Base-by-base conservation (phyloP, 1,140 invertebrate genomes). In the Contarinia nasturtii region DNA sequence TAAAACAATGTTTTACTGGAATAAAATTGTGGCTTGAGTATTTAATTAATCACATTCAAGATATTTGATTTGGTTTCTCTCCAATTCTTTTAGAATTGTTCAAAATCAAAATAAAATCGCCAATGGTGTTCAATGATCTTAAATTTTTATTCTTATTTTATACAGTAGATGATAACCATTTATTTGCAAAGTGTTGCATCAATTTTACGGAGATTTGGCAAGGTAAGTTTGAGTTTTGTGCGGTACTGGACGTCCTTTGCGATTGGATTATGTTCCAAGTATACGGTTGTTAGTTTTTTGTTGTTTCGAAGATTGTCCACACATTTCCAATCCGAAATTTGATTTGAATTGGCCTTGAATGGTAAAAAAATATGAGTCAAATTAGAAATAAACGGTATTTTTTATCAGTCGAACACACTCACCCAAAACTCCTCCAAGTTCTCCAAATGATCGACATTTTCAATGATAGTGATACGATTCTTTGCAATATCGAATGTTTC, bases 381-480 rank as follows among this genome's bases (percentile, higher is more conserved):
- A n/a, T 38, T 2, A 21, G 14, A 21, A 21, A 15, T 12, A n/a
- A 42, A 41, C 14, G 14, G 20, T 7, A 7, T 7, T 27, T 27
- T 3, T 27, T 27, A 27, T 27, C 27, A 10, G 27, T 27, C 10
- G 10, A 27, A 45, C 19, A n/a, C 42, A 66, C 67, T 72, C 73
- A 92, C 87, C 94, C 95, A 98, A 59, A 98, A 78, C 64, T 98
- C 93, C 61, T 89, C 78, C 36, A 98, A 67, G 27, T 79, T 64
- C 7, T 53, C 57, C 51, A 97, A 70, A 62, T 86, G 79, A 14
- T 68, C 60, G 11, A 97, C 63, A 65, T 91, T 89, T 54, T 84
- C 73, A 49, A 98, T 80, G 7, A 65, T 68, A 46, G 77, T 78
- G 14, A 98, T 84, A 61, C 80, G 77, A 66, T 98, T 98, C 44